Percentiles rank a stretch among this genome's conserved stretches.
Conservation (phyloP, 1,140 invertebrate genomes). For the Drosophila funebris region DNA sequence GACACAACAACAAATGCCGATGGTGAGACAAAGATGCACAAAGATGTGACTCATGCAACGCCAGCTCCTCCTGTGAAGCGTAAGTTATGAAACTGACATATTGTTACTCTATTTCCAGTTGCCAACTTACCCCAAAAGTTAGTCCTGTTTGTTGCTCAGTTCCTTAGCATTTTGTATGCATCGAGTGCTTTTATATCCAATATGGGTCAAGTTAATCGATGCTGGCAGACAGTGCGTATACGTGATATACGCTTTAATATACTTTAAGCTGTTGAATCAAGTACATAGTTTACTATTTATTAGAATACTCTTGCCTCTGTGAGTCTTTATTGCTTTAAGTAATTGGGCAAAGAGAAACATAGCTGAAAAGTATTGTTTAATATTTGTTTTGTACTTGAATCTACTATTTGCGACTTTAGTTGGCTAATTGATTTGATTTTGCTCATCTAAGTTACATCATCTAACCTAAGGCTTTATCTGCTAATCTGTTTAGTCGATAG, state of each 20-base stretch:
- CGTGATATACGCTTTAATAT: conserved; percentile 41
- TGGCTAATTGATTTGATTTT: too few relatives aligned
- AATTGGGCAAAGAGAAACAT: too few relatives aligned
- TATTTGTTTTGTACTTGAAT: too few relatives aligned
- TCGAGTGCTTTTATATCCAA: conserved; percentile 25
- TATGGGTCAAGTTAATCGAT: conserved; percentile 49
- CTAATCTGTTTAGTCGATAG: too few relatives aligned
- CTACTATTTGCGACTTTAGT: too few relatives aligned
- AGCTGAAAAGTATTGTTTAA: too few relatives aligned
- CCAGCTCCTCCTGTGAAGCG: conserved; percentile 36
- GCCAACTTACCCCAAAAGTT: conserved; percentile 39
- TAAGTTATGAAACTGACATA: conserved; percentile 50
- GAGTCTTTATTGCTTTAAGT: too few relatives aligned
- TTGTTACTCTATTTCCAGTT: conserved; percentile 32
- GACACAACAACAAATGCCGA: conserved; percentile 10
- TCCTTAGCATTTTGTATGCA: conserved; percentile 42
- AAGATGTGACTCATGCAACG: not conserved
- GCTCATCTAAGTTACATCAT: too few relatives aligned
- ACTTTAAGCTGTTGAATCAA: not conserved
- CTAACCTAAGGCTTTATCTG: too few relatives aligned
- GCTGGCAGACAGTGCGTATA: conserved; percentile 44
- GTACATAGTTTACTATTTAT: not conserved
- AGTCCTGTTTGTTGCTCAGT: conserved; percentile 1
- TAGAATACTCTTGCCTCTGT: too few relatives aligned
- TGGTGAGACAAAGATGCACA: conserved; percentile 8